These are phyloP conservation scores for Oithona nana DNA, from an alignment of 2,888 invertebrate genomes.

Conservation along the genomic window DNA sequence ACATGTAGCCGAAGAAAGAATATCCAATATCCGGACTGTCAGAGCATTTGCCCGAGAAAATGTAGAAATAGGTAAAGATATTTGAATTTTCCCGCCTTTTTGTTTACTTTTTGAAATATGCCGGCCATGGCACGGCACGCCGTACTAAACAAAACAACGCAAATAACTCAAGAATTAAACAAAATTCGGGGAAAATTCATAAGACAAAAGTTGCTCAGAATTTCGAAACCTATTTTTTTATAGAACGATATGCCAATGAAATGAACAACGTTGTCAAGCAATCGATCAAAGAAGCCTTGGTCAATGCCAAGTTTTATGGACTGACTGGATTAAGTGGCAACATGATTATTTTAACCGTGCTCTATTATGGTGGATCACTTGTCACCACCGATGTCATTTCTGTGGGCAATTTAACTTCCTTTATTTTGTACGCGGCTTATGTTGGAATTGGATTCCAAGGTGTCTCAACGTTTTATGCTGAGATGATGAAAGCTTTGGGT, in stretches of 20 bases:
- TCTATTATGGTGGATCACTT: slow-evolving; percentile 79
- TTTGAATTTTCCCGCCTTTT: too few species aligned
- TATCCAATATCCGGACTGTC: slow-evolving; percentile 77
- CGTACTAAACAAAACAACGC: too few species aligned
- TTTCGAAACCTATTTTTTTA: too few species aligned
- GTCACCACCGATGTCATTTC: slow-evolving; percentile 48
- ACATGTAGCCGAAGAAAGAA: slow-evolving; percentile 70
- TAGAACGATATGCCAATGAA: slow-evolving; percentile 44
- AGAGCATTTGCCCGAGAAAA: slow-evolving; percentile 74
- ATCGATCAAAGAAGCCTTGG: slow-evolving; percentile 68
- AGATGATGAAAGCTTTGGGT: slow-evolving; percentile 78
- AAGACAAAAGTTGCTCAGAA: too few species aligned
- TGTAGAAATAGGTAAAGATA: slow-evolving; percentile 47
- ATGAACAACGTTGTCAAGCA: slow-evolving; percentile 51
- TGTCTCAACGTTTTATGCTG: slow-evolving; percentile 57
- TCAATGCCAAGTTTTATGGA: slow-evolving; percentile 75
- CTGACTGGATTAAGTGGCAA: slow-evolving; percentile 76
- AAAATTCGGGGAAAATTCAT: too few species aligned
- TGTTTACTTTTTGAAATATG: too few species aligned
- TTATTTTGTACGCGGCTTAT: slow-evolving; percentile 81
- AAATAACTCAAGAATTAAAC: too few species aligned
- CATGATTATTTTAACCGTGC: slow-evolving; percentile 64
- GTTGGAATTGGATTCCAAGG: slow-evolving; percentile 76
- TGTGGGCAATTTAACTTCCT: slow-evolving; percentile 55
- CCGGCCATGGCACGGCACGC: too few species aligned